Evolutionary conservation across 1,140 invertebrate genomes (phyloP), one percentile per base, ranked within the genome.

Genomic region (Zaprionus tsacasi): DNA sequence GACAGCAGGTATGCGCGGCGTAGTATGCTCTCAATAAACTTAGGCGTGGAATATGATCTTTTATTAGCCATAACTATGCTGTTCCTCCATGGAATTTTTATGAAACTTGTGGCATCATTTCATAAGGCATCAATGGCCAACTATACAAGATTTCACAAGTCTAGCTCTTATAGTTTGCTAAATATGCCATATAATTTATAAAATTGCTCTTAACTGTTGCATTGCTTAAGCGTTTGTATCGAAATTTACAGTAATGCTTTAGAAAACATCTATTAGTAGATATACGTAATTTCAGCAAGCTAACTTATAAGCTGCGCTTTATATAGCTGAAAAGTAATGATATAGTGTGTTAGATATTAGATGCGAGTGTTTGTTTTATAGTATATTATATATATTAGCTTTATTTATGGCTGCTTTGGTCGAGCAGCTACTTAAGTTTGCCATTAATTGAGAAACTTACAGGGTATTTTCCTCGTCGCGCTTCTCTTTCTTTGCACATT

Each of bases 401-500:
- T 0, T 35, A 35, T 35, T 8, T 35, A 35, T 35, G 0, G 6
- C 0, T 35, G 6, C 10, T 35, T 7, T 8, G 7, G 7, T 35
- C 6, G 33, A 35, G 10, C 4, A 10, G 0, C 33, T 4, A 8
- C 7, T 8, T 35, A 0, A 35, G 33, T 35, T 35, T 21, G 21
- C 21, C 21, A 2, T 21, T 21, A 21, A 21, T 21, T 21, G 21
- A 35, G 33, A 1, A 6, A 35, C 33, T 15, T 21, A 35, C 33
- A 63, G 50, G 71, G 38, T 65, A 58, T 72, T 50, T 57, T 1
- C 0, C 1, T 10, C 45, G 74, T 76, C 57, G 7, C 11, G 7
- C 38, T 27, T 25, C 3, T 2, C 0, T 0, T 30, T 25, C 8
- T 8, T 11, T 0, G 1, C 3, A 8, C 69, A 43, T 55, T 65